Percentiles rank a stretch among this genome's conserved stretches.
These are phyloP conservation scores for Cephus pulcher DNA, from an alignment of 2,888 invertebrate genomes.

Conservation along the genomic window DNA sequence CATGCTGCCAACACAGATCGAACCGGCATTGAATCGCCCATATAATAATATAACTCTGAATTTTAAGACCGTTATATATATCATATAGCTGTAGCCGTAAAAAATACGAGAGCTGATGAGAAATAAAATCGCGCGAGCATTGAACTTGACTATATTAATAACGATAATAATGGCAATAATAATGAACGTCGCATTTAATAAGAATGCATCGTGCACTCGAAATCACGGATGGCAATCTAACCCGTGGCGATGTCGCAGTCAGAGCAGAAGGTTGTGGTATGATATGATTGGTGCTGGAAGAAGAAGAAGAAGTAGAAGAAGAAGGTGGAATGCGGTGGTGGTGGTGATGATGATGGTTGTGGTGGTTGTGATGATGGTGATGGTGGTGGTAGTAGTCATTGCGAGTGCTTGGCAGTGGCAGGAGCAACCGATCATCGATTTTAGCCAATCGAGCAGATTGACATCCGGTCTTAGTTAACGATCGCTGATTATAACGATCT, in stretches of 20 bases:
- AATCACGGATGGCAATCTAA: conserved; percentile 53
- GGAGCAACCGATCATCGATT: conserved; percentile 32
- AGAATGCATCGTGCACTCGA: conserved; percentile 41
- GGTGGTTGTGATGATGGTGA: conserved; percentile 30
- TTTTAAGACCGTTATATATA: neutral
- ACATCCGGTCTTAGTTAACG: neutral
- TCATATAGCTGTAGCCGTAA: neutral
- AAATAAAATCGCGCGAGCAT: neutral
- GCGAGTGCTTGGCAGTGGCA: conserved; percentile 36
- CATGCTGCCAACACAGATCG: neutral
- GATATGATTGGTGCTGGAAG: conserved; percentile 62
- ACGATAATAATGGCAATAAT: neutral
- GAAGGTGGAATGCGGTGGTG: conserved; percentile 44
- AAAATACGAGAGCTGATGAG: neutral
- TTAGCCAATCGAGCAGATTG: neutral
- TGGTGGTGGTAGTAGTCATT: conserved; percentile 32
- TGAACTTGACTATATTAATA: neutral
- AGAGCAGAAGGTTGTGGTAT: conserved; percentile 41
- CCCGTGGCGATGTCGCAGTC: conserved; percentile 50
- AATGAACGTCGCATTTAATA: neutral
- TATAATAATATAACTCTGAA: neutral
- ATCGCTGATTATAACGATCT: conserved; percentile 35
- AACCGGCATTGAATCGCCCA: neutral
- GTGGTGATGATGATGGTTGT: conserved; percentile 20
- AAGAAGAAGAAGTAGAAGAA: conserved; percentile 60